Evolutionary conservation across 2,888 invertebrate genomes (phyloP), one percentile per base, ranked within the genome.

Genomic region (Orchesella flavescens): DNA sequence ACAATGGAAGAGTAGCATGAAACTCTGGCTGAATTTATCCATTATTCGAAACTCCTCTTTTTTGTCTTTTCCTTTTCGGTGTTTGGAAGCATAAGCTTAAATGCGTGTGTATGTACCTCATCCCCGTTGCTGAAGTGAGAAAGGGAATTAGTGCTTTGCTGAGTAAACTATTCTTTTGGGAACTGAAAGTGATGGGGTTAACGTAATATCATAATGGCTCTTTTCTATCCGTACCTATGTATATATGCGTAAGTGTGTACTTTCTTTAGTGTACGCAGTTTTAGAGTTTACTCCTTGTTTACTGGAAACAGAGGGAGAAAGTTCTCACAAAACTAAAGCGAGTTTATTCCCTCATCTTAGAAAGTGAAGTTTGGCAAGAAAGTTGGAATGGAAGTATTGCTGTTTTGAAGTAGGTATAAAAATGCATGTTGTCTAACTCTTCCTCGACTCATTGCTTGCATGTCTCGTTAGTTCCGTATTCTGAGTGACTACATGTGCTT

Each of bases 111-210:
- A 9, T 46, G 15, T 53, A n/a, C 53, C 17, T 53, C 10, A 15
- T 53, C 10, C 53, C 63, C 34, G 2, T 34, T 34, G 34, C 34
- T 34, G 34, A 34, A 34, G 34, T 13, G 66, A 17, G 65, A 23
- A 69, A 53, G 46, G 59, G 61, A 77, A 69, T 77, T 77, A 68
- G 76, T 76, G 49, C 57, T 66, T 68, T 53, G 53, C 66, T n/a
- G 61, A 71, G 55, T 61, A 69, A 66, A 61, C 34, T 69, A 71
- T 46, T 71, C 78, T 61, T 78, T 53, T 44, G 68, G 78, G 71
- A 24, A 61, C 61, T 23, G 34, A 13, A 43, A 73, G 63, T 49
- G 49, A 63, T 21, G 23, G 72, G 61, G 55, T 61, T 46, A 63
- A 71, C 15, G 23, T 24, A n/a, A 71, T 53, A 19, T 23, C 12